Evolutionary conservation across 2,797 vertebrate species (phyloP).

Genomic region (Darevskia mixta): DNA sequence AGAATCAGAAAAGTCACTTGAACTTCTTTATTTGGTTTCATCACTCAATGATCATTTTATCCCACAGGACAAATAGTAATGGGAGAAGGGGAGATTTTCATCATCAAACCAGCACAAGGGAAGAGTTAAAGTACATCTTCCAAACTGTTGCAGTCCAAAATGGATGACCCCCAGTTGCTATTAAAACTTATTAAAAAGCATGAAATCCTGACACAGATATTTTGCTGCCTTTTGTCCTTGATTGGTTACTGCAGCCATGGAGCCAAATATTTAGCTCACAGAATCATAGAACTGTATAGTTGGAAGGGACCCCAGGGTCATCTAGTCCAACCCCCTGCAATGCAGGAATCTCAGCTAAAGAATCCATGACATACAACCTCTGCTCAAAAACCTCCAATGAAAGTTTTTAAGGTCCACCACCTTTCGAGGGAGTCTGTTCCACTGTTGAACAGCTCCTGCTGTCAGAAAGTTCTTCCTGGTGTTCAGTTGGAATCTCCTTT

Average conservation of each 20-base stretch:
- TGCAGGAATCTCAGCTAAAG: too few species aligned
- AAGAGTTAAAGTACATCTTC: not conserved
- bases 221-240: too few species aligned
- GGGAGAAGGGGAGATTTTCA: not conserved
- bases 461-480: too few species aligned
- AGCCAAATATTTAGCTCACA: not conserved
- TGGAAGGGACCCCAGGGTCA: too few species aligned
- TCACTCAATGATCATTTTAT: not conserved
- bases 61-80: not conserved
- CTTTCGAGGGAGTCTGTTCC: too few species aligned
- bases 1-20: not conserved
- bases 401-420: too few species aligned
- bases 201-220: not conserved
- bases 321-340: too few species aligned
- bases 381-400: too few species aligned
- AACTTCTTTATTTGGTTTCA: slow-evolving; percentile 10
- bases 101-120: not conserved
- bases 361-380: too few species aligned
- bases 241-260: not conserved
- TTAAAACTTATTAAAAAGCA: not conserved
- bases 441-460: too few species aligned
- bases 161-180: not conserved
- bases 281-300: too few species aligned
- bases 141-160: not conserved
- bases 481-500: too few species aligned